Conservation (phyloP, 2,113 vertebrate species). For the Trochalopteron elliotii region DNA sequence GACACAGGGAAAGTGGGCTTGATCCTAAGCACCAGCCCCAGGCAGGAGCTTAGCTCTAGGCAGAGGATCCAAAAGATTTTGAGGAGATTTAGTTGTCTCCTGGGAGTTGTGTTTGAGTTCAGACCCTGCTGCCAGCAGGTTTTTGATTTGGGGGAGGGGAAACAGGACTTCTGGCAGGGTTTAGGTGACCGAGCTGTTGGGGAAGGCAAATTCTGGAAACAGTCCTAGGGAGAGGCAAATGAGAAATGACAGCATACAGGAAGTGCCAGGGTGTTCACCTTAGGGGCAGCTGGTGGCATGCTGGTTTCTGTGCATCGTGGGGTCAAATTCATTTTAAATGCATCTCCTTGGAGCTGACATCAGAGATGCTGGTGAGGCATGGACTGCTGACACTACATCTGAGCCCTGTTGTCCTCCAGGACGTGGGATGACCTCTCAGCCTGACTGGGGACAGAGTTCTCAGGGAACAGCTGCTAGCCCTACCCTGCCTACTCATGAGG, state of each 20-base stretch:
- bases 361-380: not conserved
- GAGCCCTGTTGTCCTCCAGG: not conserved
- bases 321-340: not conserved
- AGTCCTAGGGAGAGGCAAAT: not conserved
- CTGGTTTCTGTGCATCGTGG: accelerated
- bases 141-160: not conserved
- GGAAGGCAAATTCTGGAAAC: not conserved
- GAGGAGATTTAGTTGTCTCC: not conserved
- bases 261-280: not conserved
- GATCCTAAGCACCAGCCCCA: not conserved
- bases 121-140: not conserved
- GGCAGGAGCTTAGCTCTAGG: not conserved
- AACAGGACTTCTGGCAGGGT: not conserved
- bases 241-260: not conserved
- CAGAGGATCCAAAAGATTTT: not conserved
- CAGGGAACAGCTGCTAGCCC: not conserved
- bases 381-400: not conserved
- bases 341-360: not conserved
- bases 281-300: not conserved
- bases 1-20: not conserved
- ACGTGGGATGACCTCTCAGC: not conserved
- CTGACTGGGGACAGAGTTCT: not conserved
- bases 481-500: not conserved
- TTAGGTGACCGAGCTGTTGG: not conserved
- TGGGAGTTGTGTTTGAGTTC: not conserved